A percentile compares a stretch with the other conserved stretches of the same genome.
phyloP scores from a whole-genome alignment of 2,113 vertebrate genomes.

The Gallinago media region DNA sequence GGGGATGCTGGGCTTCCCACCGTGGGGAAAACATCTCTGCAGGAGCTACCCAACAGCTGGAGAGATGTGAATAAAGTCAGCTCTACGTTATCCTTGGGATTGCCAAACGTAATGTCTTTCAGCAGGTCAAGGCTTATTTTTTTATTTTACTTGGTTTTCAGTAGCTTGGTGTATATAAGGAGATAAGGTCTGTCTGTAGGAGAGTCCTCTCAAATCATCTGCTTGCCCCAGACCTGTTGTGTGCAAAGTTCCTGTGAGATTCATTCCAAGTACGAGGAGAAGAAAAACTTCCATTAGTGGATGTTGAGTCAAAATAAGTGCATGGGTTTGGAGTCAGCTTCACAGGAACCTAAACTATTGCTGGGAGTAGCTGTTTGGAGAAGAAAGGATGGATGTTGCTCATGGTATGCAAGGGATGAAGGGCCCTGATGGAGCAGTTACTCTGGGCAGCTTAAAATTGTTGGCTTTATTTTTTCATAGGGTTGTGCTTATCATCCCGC shows the following conservation, averaged over 20 bases:
- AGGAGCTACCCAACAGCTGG: fast-evolving
- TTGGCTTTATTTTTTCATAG: background rate
- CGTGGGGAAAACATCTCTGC: fast-evolving
- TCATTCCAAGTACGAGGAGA: background rate
- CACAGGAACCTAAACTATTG: fast-evolving
- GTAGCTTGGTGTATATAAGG: background rate
- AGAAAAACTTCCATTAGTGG: background rate
- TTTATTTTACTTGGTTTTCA: background rate
- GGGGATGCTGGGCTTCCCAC: background rate
- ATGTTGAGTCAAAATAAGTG: background rate
- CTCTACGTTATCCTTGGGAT: background rate
- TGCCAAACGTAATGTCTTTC: background rate
- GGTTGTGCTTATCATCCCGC: fast-evolving
- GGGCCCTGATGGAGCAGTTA: background rate
- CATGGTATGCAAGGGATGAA: background rate
- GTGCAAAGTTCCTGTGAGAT: background rate
- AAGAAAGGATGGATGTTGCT: background rate
- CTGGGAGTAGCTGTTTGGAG: background rate
- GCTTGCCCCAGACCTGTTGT: background rate
- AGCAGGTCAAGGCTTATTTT: background rate
- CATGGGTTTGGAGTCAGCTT: background rate
- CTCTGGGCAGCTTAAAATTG: background rate
- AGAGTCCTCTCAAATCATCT: background rate
- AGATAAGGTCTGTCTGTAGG: background rate
- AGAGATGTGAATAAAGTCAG: background rate